Base-by-base conservation (phyloP, 2,888 invertebrate genomes). In the Hybos culiciformis region DNA sequence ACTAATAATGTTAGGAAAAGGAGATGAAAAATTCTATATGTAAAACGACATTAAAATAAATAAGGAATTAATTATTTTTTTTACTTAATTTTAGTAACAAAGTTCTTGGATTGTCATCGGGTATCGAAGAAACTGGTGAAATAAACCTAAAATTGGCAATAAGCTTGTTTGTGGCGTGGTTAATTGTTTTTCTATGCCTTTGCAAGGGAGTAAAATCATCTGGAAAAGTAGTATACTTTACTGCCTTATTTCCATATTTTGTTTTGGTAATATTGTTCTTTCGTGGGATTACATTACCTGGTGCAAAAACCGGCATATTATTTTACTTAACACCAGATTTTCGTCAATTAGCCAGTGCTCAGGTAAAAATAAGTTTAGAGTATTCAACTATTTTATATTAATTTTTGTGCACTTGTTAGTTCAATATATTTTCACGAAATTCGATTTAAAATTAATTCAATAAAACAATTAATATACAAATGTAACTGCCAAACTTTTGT, bases 321-420 rank as follows among this genome's bases (percentile, higher is more conserved):
- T 85, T 80, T 61, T 88, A 86, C 59, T 67, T 88, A 40, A 82
- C 78, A 34, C 87, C 87, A 3, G 78, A 84, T 54, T 85, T 83
- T 69, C 72, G 73, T 39, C 77, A 77, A 55, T 70, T 86, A 41
- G 70, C 71, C 24, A 82, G 84, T 55, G 78, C 84, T 6, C 79
- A 80, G 68, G 74, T 76, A 56, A 46, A 45, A 42, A 18, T 15
- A 21, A n/a, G n/a, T n/a, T n/a, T n/a, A n/a, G n/a, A n/a, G n/a
- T n/a, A n/a, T n/a, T n/a, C n/a, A n/a, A n/a, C n/a, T n/a, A n/a
- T n/a, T n/a, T n/a, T n/a, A n/a, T n/a, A n/a, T n/a, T n/a, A n/a
- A n/a, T n/a, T n/a, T n/a, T n/a, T n/a, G n/a, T n/a, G n/a, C n/a
- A n/a, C n/a, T n/a, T n/a, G n/a, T n/a, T n/a, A n/a, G n/a, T n/a